A percentile compares a stretch with the other conserved stretches of the same genome.
phyloP scores from a whole-genome alignment of 2,113 vertebrate genomes.

The Nothocercus nigrocapillus region DNA sequence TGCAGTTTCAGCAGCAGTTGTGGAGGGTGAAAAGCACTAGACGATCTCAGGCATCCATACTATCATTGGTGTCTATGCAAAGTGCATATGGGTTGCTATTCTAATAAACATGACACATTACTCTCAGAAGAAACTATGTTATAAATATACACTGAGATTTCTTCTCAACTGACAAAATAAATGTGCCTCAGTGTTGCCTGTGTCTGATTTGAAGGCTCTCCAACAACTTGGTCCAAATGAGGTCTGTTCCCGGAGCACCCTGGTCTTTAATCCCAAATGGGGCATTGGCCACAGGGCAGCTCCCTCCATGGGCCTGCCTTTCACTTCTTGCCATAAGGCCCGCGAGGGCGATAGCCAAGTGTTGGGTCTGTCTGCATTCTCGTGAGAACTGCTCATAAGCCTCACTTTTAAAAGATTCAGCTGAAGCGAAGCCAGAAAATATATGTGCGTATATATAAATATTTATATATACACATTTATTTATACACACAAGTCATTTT shows the following conservation, averaged over 20 bases:
- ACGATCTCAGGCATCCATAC: neutral
- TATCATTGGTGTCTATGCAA: accelerated
- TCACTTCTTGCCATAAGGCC: neutral
- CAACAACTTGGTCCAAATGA: accelerated
- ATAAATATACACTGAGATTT: neutral
- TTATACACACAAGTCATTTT: too few species aligned
- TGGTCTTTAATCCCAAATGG: accelerated
- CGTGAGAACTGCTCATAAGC: neutral
- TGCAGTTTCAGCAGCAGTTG: neutral
- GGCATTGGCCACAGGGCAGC: accelerated
- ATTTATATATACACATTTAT: too few species aligned
- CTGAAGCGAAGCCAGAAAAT: neutral
- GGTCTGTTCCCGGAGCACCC: neutral
- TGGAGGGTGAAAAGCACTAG: neutral
- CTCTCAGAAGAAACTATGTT: neutral
- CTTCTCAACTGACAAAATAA: accelerated
- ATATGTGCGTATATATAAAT: too few species aligned
- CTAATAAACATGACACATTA: neutral
- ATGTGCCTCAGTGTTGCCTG: accelerated
- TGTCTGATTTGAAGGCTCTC: neutral
- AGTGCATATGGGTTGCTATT: neutral
- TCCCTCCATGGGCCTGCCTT: neutral
- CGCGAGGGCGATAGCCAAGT: accelerated
- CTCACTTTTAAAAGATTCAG: neutral
- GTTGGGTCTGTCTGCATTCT: accelerated